Evolutionary conservation across 2,888 invertebrate species (phyloP), one percentile per base, ranked within the genome.

Genomic region (Temnothorax rugatulus): DNA sequence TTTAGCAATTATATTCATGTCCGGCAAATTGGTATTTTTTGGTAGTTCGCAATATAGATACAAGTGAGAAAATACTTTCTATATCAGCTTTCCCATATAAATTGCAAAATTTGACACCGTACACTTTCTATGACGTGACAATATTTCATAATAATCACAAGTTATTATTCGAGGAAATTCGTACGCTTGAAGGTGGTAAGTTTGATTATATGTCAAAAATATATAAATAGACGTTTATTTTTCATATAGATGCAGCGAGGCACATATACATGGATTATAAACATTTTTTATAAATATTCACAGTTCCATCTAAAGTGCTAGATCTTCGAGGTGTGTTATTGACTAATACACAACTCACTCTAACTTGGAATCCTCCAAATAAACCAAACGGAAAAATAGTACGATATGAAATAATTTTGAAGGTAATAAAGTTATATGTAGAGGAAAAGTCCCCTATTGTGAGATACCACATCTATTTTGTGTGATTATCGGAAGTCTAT

Each of bases 101-200:
- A 7, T 86, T 91, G 38, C 0, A 11, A 8, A 0, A 59, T 4
- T 64, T 91, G 11, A 61, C n/a, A 4, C 63, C 88, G 0, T 82
- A 81, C 9, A 91, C 87, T 5, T 0, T 5, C 4, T 91, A 87
- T 21, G 59, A 84, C 15, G 47, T 91, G 1, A 64, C 18, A 0
- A 71, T 91, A 18, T n/a, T 1, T 13, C 75, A 84, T 41, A 21
- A 13, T 1, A 52, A 41, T 50, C 13, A 8, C 0, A 47, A 13
- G 0, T 15, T 90, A 57, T 86, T 79, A 38, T 44, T 61, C 13
- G 18, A 29, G 11, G 18, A 63, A 11, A 38, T 90, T 15, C 74
- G 13, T 41, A 93, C 92, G 1, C 82, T 85, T 7, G 91, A 92
- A 64, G 85, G 85, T 85, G 88, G 93, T 93, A 52, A 84, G 77